Evolutionary conservation across 1,140 invertebrate genomes (phyloP).

Genomic region (Pogonus chalceus): DNA sequence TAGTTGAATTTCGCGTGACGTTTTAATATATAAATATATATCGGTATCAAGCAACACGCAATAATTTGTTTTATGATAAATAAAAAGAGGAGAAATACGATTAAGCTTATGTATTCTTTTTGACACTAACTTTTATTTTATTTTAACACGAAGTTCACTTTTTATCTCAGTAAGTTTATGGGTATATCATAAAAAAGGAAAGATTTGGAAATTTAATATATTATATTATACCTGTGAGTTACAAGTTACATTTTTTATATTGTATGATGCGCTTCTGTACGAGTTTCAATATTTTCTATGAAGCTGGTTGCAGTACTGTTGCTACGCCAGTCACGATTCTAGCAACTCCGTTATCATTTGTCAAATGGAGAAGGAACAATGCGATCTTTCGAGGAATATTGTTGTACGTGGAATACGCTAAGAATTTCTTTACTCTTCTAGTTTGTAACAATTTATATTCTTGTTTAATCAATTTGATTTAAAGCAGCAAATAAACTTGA

Average conservation of each 20-base stretch:
- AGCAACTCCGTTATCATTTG: background rate
- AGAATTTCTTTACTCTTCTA: too few species aligned
- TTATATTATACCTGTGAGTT: too few species aligned
- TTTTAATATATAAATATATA: constrained; percentile 2
- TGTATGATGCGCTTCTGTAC: too few species aligned
- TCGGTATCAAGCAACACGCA: background rate
- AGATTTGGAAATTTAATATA: too few species aligned
- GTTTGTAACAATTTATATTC: too few species aligned
- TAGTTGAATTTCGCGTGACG: background rate
- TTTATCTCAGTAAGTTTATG: background rate
- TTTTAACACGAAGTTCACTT: background rate
- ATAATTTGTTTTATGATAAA: constrained; percentile 7
- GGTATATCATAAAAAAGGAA: too few species aligned
- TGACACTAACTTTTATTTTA: constrained; percentile 4
- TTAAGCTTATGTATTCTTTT: background rate
- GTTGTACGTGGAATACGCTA: too few species aligned
- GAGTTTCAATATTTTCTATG: too few species aligned
- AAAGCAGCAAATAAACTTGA: too few species aligned
- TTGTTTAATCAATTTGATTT: too few species aligned
- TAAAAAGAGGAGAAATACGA: constrained; percentile 3
- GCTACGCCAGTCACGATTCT: background rate
- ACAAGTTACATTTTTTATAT: too few species aligned
- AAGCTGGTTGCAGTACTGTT: too few species aligned
- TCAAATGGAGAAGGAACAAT: background rate
- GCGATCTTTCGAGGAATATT: background rate